Evolutionary conservation across 2,113 vertebrate genomes (phyloP).

Genomic region (Protobothrops mucrosquamatus): DNA sequence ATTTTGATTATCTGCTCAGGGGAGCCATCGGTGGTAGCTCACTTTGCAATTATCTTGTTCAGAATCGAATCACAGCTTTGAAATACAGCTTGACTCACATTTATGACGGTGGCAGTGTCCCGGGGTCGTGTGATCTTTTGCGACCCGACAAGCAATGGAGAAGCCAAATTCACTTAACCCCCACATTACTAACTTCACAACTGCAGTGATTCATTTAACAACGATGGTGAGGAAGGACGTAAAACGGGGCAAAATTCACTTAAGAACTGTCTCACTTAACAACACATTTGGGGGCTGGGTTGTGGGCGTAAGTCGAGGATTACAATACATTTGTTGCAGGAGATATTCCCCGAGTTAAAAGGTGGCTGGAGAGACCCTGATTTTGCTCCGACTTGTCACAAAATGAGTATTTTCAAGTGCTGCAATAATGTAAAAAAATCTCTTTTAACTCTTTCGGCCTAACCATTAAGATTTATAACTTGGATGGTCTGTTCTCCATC

Average conservation of each 20-base stretch:
- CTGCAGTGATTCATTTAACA: background rate
- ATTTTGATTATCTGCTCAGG: too few relatives aligned
- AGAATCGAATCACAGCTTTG: too few relatives aligned
- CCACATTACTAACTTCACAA: background rate
- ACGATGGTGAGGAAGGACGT: background rate
- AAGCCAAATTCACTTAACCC: background rate
- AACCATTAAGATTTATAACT: constrained; percentile 14
- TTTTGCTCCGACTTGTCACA: background rate
- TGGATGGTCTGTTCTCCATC: constrained; percentile 16
- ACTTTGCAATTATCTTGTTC: too few relatives aligned
- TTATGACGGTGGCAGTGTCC: background rate
- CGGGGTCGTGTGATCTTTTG: background rate
- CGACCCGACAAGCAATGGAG: too few relatives aligned
- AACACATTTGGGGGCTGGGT: background rate
- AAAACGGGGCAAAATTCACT: background rate
- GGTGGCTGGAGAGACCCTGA: background rate
- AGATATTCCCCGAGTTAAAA: background rate
- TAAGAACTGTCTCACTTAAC: background rate
- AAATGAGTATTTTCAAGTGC: background rate
- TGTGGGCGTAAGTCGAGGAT: background rate
- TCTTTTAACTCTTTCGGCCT: background rate
- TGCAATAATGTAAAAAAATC: background rate
- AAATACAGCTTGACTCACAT: background rate
- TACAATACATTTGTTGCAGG: background rate
- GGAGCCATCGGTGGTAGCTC: too few relatives aligned